Evolutionary conservation across 2,888 invertebrate species (phyloP).

Genomic region (Ectropis crepuscularia): DNA sequence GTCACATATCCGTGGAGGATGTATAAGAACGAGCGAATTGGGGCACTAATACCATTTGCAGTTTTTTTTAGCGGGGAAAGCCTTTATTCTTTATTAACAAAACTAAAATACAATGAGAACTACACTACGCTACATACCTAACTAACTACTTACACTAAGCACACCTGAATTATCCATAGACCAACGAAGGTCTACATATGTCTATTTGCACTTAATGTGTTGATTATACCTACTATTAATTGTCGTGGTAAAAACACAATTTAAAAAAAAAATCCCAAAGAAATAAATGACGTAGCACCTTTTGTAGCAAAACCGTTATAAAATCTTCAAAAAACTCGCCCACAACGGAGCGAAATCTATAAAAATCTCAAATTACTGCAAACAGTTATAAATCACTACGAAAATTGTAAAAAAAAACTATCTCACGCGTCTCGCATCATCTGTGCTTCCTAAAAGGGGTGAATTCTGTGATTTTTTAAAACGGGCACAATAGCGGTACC

Average conservation of each 20-base stretch:
- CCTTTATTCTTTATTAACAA: no score
- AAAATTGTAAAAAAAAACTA: slow-evolving; percentile 69
- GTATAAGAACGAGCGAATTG: no score
- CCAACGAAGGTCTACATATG: no score
- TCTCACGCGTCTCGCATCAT: slow-evolving; percentile 79
- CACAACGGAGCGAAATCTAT: slow-evolving; percentile 69
- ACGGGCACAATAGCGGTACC: slow-evolving; percentile 65
- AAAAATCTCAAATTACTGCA: slow-evolving; percentile 83
- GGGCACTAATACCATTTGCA: no score
- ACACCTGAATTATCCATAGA: no score
- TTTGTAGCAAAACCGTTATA: slow-evolving; percentile 68
- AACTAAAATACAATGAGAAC: no score
- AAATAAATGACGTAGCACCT: slow-evolving; percentile 49
- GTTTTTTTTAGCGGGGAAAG: no score
- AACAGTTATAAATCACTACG: slow-evolving; percentile 81
- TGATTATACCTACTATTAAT: not conserved
- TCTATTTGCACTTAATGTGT: no score
- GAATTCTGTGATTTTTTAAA: slow-evolving; percentile 61
- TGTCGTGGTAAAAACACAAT: slow-evolving; percentile 13
- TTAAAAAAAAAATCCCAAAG: slow-evolving; percentile 32
- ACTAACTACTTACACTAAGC: no score
- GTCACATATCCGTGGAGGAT: no score
- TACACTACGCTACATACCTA: no score
- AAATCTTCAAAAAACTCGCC: slow-evolving; percentile 62
- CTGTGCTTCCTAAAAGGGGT: slow-evolving; percentile 79